phyloP scores from a whole-genome alignment of 2,113 vertebrate species.

The Centropristis striata region DNA sequence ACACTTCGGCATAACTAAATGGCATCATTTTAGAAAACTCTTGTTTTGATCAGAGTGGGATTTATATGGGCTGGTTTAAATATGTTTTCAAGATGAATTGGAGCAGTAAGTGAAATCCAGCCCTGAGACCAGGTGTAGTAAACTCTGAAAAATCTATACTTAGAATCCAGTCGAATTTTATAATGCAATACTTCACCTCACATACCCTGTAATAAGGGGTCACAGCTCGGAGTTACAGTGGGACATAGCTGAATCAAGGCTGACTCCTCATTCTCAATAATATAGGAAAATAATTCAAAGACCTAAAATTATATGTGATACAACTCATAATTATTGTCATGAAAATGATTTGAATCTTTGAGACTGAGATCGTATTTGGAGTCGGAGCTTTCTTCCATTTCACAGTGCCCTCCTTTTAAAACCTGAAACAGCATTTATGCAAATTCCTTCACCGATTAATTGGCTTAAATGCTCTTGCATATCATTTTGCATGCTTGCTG shows the following conservation, averaged over 20 bases:
- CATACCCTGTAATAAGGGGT: not conserved
- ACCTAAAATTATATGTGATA: not conserved
- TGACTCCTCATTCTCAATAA: not conserved
- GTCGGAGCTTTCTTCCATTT: not conserved
- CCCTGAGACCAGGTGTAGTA: not conserved
- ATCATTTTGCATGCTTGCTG: too few relatives aligned
- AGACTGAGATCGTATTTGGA: not conserved
- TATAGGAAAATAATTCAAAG: not conserved
- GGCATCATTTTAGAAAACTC: not conserved
- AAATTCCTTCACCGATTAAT: not conserved
- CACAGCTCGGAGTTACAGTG: not conserved
- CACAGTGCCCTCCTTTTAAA: not conserved
- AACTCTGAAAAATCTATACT: constrained; percentile 22
- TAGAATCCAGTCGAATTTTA: constrained; percentile 13
- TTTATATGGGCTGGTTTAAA: not conserved
- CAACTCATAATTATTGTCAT: not conserved
- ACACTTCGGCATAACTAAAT: not conserved
- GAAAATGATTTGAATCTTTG: not conserved
- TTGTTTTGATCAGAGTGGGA: not conserved
- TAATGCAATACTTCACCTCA: constrained; percentile 16
- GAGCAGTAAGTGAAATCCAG: not conserved
- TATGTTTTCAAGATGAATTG: not conserved
- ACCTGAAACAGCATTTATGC: not conserved
- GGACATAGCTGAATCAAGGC: not conserved
- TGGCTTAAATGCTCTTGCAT: not conserved